These are phyloP conservation scores for Liparis tanakae DNA, from an alignment of 2,797 vertebrate species.

Conservation along the genomic window DNA sequence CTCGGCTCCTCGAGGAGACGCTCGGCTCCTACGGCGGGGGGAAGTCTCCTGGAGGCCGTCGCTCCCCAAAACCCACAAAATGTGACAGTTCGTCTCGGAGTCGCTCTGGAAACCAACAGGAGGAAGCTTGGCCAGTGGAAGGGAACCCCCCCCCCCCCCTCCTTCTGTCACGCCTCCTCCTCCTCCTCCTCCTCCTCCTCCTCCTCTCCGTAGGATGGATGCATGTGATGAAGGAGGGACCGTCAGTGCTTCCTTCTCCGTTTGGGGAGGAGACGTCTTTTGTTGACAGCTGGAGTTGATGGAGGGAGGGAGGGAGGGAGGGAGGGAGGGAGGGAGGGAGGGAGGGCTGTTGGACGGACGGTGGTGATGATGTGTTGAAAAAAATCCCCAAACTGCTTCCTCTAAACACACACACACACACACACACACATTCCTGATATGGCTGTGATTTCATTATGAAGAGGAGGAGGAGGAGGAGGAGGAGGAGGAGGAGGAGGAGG, in stretches of 20 bases:
- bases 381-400: conserved; percentile 17
- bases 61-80: background rate
- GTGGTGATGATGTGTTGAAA: conserved; percentile 18
- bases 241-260: conserved; percentile 34
- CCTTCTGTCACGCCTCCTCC: background rate
- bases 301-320: conserved; percentile 17
- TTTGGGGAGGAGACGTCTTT: conserved; percentile 9
- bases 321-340: conserved; percentile 13
- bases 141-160: conserved; percentile 8
- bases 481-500: conserved; percentile 17
- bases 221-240: conserved; percentile 38
- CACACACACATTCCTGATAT: conserved; percentile 36
- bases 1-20: background rate
- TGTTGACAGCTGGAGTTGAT: conserved; percentile 9
- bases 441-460: conserved; percentile 32
- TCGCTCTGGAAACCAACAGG: conserved; percentile 29
- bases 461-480: conserved; percentile 28
- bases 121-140: conserved; percentile 40
- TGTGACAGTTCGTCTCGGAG: fast-evolving
- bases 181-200: conserved; percentile 36
- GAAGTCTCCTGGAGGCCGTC: background rate
- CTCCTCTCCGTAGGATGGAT: conserved; percentile 42
- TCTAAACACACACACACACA: background rate
- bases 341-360: conserved; percentile 28
- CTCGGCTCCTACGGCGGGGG: no score